Base-by-base conservation (phyloP, 1,140 invertebrate genomes). In the Ditylenchus dipsaci region DNA sequence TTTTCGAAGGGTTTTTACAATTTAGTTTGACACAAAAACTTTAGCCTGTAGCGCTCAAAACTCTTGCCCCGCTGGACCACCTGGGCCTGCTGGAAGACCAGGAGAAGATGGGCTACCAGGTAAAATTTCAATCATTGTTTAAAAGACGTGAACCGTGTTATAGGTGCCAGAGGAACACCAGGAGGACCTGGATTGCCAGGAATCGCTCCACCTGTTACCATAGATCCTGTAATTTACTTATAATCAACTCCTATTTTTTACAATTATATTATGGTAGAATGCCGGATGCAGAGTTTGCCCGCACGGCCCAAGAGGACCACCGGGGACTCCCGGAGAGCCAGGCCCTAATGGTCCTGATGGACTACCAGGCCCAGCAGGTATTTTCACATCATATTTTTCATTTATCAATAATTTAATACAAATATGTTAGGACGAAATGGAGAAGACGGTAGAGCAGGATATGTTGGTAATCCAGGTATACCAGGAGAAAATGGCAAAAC, bases 121-220 rank as follows among this genome's bases (percentile, higher is more conserved):
- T 53, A 64, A 45, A 9, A 3, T 38, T 19, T 15, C 26, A 33
- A 26, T 62, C 11, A 21, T 17, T 26, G 29, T 30, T 62, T 62
- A 3, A n/a, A 8, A 61, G 5, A 27, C 11, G n/a, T 26, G 1
- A 23, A 5, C 0, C 29, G 9, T 29, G 23, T 62, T 62, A n/a
- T 62, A 63, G 65, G 68, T 30, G 26, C 78, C 11, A 60, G 76
- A 56, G 77, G 77, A 13, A 43, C 45, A 58, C 58, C 75, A 49
- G 78, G 78, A 26, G 67, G 66, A 7, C 76, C 73, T 17, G 78
- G 78, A 68, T 66, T 79, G 17, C 76, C 80, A 19, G 78, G 78
- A 56, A 73, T 76, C 26, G 80, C 78, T 33, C 78, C 78, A 45
- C 78, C 78, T 19, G 77, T 82, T 1, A 76, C 80, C 27, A 71